Percentiles rank a stretch among this genome's conserved stretches.
Conservation (phyloP, 2,797 vertebrate genomes). For the Sebastes flavidus region DNA sequence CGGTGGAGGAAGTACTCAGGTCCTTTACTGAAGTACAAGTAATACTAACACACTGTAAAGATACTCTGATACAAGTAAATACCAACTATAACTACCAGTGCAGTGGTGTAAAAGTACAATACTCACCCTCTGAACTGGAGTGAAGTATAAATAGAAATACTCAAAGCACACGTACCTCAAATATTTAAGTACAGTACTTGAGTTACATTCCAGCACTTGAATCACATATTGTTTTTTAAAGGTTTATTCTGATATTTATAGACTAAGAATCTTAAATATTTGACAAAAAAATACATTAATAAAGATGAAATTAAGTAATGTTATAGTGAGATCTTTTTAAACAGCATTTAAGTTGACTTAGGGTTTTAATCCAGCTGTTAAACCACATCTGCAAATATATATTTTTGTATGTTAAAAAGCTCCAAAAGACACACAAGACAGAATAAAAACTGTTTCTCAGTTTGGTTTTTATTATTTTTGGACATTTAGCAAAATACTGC, state of each 20-base stretch:
- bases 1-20: no score
- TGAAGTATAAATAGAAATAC: no score
- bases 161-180: background rate
- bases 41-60: no score
- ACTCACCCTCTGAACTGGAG: background rate
- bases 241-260: background rate
- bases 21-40: no score
- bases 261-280: background rate
- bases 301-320: background rate
- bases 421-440: background rate
- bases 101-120: background rate
- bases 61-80: no score
- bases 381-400: background rate
- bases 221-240: background rate
- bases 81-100: background rate
- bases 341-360: background rate
- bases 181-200: background rate
- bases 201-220: background rate
- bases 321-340: background rate
- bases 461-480: constrained; percentile 81
- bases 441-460: constrained; percentile 42
- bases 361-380: background rate
- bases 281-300: background rate
- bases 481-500: constrained; percentile 82
- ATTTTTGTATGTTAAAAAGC: background rate